phyloP scores from a whole-genome alignment of 2,113 vertebrate species.

The Leptobrachium leishanense region DNA sequence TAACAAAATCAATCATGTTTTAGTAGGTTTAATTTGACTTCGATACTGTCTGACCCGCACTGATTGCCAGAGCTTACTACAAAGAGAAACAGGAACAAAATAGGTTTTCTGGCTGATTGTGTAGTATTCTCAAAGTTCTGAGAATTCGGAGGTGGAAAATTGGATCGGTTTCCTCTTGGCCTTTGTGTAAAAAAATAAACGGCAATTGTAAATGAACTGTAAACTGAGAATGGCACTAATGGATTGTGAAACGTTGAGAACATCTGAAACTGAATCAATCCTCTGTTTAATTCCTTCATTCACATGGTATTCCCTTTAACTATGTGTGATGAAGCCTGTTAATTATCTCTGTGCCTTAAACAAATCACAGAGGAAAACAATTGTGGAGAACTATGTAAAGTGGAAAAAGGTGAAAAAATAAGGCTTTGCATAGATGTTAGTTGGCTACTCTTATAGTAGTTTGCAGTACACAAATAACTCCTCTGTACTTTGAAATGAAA shows the following conservation, averaged over 20 bases:
- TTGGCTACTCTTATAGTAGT: too few species aligned
- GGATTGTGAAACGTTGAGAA: background rate
- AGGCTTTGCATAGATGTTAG: too few species aligned
- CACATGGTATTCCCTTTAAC: background rate
- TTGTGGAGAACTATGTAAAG: background rate
- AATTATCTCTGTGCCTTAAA: background rate
- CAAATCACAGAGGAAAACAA: background rate
- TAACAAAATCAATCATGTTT: too few species aligned
- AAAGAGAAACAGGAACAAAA: background rate
- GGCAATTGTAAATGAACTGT: background rate
- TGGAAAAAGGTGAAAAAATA: background rate
- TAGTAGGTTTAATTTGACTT: too few species aligned
- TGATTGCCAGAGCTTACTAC: background rate
- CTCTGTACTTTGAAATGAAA: too few species aligned
- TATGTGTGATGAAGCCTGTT: background rate
- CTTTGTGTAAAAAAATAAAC: background rate
- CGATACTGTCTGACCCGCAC: too few species aligned
- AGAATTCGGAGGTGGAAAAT: background rate
- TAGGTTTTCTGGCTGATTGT: background rate
- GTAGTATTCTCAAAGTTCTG: background rate
- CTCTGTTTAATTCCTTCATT: background rate
- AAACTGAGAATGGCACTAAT: conserved; percentile 1
- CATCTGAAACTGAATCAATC: background rate
- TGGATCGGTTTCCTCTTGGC: background rate
- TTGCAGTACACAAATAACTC: too few species aligned